phyloP scores from a whole-genome alignment of 2,888 invertebrate genomes.

The Perdita meconis region DNA sequence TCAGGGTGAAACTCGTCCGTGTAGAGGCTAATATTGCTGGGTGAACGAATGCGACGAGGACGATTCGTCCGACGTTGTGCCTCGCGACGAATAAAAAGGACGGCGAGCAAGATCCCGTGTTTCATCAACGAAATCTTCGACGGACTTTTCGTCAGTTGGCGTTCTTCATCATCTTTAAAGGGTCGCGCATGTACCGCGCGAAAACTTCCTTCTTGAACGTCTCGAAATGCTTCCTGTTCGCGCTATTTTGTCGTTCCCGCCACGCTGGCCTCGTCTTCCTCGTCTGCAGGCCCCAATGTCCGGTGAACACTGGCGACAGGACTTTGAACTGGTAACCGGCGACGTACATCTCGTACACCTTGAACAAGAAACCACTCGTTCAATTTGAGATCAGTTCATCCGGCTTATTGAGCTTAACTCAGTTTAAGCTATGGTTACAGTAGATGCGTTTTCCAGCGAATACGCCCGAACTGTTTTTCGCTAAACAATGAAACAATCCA shows the following conservation, averaged over 20 bases:
- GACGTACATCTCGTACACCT: conserved; percentile 97
- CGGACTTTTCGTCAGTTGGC: conserved; percentile 64
- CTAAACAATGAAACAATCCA: too few species aligned
- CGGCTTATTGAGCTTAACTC: not conserved
- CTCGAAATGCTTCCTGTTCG: conserved; percentile 92
- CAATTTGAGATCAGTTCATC: not conserved
- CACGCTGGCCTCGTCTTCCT: conserved; percentile 92
- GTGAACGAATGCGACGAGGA: not conserved
- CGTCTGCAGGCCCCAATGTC: conserved; percentile 95
- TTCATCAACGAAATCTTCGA: conserved; percentile 43
- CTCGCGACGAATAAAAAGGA: conserved; percentile 41
- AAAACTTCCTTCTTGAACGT: conserved; percentile 93
- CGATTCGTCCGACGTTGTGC: conserved; percentile 12
- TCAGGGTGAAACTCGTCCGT: conserved; percentile 5
- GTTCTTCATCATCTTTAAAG: conserved; percentile 85
- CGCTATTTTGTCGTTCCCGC: conserved; percentile 94
- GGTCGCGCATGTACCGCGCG: conserved; percentile 90
- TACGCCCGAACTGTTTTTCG: too few species aligned
- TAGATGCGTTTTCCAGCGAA: too few species aligned
- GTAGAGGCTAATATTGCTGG: not conserved
- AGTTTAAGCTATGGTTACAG: too few species aligned
- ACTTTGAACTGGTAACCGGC: conserved; percentile 95
- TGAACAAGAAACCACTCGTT: conserved; percentile 58
- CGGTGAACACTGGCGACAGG: conserved; percentile 94
- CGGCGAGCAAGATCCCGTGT: conserved; percentile 45